These are phyloP conservation scores for Eira barbara DNA, from an alignment of 2,113 vertebrate genomes.

Conservation along the genomic window DNA sequence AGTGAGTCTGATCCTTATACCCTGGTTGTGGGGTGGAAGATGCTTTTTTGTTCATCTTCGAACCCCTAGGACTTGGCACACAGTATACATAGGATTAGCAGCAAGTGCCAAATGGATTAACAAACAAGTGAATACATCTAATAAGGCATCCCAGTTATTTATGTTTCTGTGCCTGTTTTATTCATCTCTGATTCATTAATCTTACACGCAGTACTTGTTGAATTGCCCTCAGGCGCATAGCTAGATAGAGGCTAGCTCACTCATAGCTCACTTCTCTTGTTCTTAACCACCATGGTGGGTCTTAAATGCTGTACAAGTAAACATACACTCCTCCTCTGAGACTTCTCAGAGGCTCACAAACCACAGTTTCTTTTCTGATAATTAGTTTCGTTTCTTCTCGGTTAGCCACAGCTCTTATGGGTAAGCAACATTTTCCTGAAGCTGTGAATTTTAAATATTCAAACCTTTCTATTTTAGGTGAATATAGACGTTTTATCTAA, in stretches of 20 bases:
- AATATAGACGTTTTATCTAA: background rate
- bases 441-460: background rate
- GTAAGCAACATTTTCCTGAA: background rate
- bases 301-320: background rate
- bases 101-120: background rate
- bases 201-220: background rate
- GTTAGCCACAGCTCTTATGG: background rate
- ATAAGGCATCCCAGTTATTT: background rate
- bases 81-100: background rate
- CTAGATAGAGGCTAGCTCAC: background rate
- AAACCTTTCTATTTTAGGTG: slow-evolving; percentile 18
- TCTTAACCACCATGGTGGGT: background rate
- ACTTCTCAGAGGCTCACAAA: background rate
- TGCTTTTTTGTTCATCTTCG: background rate
- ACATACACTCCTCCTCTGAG: background rate
- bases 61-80: background rate
- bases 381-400: slow-evolving; percentile 55
- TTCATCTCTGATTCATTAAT: background rate
- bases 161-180: background rate
- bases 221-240: background rate
- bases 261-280: background rate
- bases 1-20: background rate
- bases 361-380: slow-evolving; percentile 25
- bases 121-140: background rate
- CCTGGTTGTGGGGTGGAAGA: background rate